phyloP scores from a whole-genome alignment of 2,797 vertebrate species.

The Xerus rutilus region DNA sequence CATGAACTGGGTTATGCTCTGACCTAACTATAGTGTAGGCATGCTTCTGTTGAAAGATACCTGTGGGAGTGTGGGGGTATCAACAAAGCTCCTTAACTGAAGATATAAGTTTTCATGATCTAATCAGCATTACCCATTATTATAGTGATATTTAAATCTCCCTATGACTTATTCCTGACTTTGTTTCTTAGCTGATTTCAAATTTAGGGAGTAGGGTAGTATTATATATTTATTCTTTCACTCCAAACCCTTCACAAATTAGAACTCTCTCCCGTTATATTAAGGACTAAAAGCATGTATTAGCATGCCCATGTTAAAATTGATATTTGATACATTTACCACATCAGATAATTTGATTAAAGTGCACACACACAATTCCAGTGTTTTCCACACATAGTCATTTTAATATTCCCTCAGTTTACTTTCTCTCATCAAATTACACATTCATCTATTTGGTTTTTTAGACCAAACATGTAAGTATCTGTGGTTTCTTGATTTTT shows the following conservation, averaged over 20 bases:
- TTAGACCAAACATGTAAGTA: background rate
- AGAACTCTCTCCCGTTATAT: background rate
- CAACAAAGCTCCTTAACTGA: background rate
- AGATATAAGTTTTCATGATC: background rate
- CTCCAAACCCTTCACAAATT: background rate
- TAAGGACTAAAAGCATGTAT: background rate
- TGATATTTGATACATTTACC: background rate
- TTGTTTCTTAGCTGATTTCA: slow-evolving; percentile 16
- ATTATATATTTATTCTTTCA: background rate
- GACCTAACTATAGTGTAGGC: background rate
- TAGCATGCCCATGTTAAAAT: background rate
- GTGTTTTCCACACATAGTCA: background rate
- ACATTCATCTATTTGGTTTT: background rate
- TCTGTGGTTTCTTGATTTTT: background rate
- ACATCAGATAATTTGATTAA: background rate
- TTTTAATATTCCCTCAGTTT: background rate
- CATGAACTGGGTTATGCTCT: background rate
- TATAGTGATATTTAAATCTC: slow-evolving; percentile 1
- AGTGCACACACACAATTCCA: background rate
- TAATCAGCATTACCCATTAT: background rate
- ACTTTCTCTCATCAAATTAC: background rate
- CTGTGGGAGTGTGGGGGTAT: background rate
- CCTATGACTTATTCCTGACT: background rate
- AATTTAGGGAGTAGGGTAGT: background rate
- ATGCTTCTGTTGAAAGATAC: background rate